Evolutionary conservation across 2,888 invertebrate genomes (phyloP).

Genomic region (Xylota segnis): DNA sequence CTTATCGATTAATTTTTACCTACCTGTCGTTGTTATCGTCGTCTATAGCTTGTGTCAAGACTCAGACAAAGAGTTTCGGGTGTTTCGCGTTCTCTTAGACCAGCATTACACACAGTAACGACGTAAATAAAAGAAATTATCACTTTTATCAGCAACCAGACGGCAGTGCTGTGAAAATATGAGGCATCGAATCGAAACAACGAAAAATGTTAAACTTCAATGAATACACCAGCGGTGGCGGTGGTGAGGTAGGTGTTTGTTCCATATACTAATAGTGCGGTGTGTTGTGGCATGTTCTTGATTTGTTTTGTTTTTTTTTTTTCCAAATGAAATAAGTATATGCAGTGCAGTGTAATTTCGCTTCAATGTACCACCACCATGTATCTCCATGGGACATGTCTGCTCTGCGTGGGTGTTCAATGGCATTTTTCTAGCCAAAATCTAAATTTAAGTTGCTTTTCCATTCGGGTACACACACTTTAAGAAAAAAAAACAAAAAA

Average conservation of each 20-base stretch:
- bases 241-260: conserved; percentile 62
- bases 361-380: conserved; percentile 7
- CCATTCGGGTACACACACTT: conserved; percentile 15
- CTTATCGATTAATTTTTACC: conserved; percentile 62
- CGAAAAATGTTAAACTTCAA: conserved; percentile 66
- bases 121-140: conserved; percentile 49
- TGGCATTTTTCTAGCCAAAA: conserved; percentile 53
- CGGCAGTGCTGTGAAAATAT: conserved; percentile 56
- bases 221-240: conserved; percentile 56
- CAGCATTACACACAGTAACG: conserved; percentile 1
- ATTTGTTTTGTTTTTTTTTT: too few relatives aligned
- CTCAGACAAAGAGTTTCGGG: conserved; percentile 40
- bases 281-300: conserved; percentile 15
- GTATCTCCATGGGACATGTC: conserved; percentile 19
- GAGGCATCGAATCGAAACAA: conserved; percentile 45
- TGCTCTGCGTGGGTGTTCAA: conserved; percentile 32
- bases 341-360: conserved; percentile 29
- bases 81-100: neutral
- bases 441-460: conserved; percentile 59
- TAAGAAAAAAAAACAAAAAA: conserved; percentile 4
- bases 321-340: conserved; percentile 7
- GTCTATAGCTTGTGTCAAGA: conserved; percentile 18
- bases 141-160: conserved; percentile 48
- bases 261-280: conserved; percentile 7
- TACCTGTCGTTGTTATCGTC: conserved; percentile 31